Base-by-base conservation (phyloP, 2,113 vertebrate species). In the Pandion haliaetus region DNA sequence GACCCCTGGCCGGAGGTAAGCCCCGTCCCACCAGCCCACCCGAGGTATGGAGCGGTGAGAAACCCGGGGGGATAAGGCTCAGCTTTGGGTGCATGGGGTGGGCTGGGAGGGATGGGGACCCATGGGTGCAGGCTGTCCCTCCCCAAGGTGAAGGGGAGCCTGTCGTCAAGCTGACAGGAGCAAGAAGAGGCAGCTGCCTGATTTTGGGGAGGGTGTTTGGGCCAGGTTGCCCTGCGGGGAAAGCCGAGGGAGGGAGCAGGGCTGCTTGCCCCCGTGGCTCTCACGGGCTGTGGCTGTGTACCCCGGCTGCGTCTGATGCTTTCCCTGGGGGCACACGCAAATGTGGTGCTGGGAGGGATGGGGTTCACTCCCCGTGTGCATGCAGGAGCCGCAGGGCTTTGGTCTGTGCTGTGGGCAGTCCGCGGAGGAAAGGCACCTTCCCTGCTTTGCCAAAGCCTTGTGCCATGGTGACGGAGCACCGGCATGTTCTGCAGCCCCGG, bases 1-100 rank as follows among this genome's bases (percentile, higher is more conserved):
- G 78, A 92, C 76, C 89, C 71, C 66, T 54, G 5, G 63, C 78
- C 3, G 95, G 96, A 96, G 97, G 97, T 97, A 95, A 97, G 97
- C 12, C 40, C 90, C 1, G 3, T 40, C 20, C 73, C 4, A 2
- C 6, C 44, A 36, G 18, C 42, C 55, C 12, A 10, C 15, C 69
- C 54, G 1, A 7, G 49, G 40, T 47, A 18, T 0, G 18, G 19
- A 16, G 44, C 2, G 2, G 16, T 2, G 45, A 58, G 79, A 31
- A 77, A n/a, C 11, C 0, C 9, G 3, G 2, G 34, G 21, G 29
- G 17, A 29, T 5, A 3, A 32, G 1, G 8, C 19, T 79, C 1
- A 0, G 14, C 5, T n/a, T n/a, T 0, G 14, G 40, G 31, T 12
- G 15, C 3, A 1, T 0, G 2, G 45, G 42, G 34, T 38, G 62